Conservation (phyloP, 1,140 invertebrate genomes). For the Meloidogyne exigua region DNA sequence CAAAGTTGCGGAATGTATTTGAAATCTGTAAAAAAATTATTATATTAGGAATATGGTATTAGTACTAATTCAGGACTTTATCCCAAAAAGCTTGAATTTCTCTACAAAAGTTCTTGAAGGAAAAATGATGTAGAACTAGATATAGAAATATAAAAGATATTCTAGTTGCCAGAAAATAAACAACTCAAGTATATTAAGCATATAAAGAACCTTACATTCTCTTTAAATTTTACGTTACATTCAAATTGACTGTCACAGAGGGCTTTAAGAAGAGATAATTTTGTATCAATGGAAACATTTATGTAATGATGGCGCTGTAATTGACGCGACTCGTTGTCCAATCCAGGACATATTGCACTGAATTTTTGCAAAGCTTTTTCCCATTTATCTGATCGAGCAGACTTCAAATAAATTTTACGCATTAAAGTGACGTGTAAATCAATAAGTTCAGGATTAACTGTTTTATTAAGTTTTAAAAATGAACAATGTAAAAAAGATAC, state of each 20-base stretch:
- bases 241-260: constrained; percentile 50
- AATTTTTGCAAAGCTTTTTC: constrained; percentile 45
- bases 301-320: constrained; percentile 38
- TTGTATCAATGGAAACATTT: constrained; percentile 36
- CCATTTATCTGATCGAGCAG: constrained; percentile 40
- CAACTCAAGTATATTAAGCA: too few relatives aligned
- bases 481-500: constrained; percentile 19
- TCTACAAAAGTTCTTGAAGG: too few relatives aligned
- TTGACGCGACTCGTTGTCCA: constrained; percentile 35
- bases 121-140: too few relatives aligned
- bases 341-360: constrained; percentile 27
- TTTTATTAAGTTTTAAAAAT: neutral
- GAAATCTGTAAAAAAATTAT: constrained; percentile 38
- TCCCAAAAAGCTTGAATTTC: too few relatives aligned
- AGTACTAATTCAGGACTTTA: too few relatives aligned
- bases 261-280: constrained; percentile 44
- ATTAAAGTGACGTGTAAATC: constrained; percentile 46
- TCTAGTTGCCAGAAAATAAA: too few relatives aligned
- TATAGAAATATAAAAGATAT: too few relatives aligned
- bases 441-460: constrained; percentile 42
- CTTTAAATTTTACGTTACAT: constrained; percentile 50
- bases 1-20: constrained; percentile 37
- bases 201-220: constrained; percentile 42
- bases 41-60: too few relatives aligned
- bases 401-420: constrained; percentile 44